Conservation (phyloP, 2,113 vertebrate species). For the Labrus mixtus region DNA sequence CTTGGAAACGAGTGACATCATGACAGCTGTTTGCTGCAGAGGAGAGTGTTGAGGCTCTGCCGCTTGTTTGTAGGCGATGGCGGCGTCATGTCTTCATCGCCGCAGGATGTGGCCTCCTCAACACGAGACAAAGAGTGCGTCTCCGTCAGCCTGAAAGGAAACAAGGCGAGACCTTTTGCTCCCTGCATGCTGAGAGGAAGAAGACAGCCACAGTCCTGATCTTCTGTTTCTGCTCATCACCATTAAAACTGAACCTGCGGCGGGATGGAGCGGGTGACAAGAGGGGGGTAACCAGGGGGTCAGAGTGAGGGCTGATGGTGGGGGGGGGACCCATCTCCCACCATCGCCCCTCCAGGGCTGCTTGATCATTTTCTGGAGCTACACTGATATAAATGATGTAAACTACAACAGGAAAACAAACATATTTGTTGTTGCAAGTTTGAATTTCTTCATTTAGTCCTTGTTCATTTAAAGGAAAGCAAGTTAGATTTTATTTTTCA, state of each 20-base stretch:
- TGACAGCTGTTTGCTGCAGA: too few species aligned
- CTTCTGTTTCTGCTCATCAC: slow-evolving; percentile 56
- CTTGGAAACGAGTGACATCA: too few species aligned
- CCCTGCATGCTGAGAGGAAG: not conserved
- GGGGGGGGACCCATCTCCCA: not conserved
- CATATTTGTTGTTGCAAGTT: not conserved
- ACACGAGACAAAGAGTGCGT: too few species aligned
- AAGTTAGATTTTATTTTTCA: too few species aligned
- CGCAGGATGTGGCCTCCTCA: not conserved
- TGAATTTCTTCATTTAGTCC: too few species aligned
- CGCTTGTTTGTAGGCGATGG: not conserved
- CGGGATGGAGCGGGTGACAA: slow-evolving; percentile 14
- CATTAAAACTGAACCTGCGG: slow-evolving; percentile 81
- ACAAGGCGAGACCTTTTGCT: not conserved
- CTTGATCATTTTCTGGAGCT: not conserved
- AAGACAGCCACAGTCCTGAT: slow-evolving; percentile 1
- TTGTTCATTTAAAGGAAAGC: too few species aligned
- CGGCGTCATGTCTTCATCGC: not conserved
- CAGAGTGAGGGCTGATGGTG: not conserved
- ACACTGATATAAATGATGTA: not conserved
- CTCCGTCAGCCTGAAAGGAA: not conserved
- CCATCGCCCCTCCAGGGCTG: not conserved
- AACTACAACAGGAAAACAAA: slow-evolving; percentile 14
- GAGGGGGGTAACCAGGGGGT: slow-evolving; percentile 33
- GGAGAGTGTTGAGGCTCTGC: too few species aligned